These are phyloP conservation scores for Scomber scombrus DNA, from an alignment of 2,113 vertebrate genomes.

Conservation along the genomic window DNA sequence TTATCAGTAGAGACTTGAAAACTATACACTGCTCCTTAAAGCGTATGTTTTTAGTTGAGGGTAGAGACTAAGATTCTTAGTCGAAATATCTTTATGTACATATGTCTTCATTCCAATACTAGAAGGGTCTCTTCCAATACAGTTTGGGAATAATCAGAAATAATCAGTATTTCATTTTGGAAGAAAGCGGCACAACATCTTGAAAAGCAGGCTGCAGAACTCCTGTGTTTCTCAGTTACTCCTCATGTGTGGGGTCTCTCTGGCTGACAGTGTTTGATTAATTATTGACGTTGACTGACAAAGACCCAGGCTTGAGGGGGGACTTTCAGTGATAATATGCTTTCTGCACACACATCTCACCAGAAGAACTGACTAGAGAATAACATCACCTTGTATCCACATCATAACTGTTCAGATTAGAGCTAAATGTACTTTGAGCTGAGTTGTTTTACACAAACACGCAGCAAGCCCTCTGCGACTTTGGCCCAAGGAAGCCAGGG, in stretches of 20 bases:
- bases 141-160: neutral
- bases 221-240: constrained; percentile 34
- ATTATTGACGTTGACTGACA: constrained; percentile 63
- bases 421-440: constrained; percentile 39
- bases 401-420: constrained; percentile 23
- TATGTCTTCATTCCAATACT: neutral
- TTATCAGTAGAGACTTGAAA: neutral
- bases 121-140: neutral
- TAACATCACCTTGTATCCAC: constrained; percentile 1
- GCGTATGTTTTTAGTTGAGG: neutral
- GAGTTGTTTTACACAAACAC: constrained; percentile 30
- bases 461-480: constrained; percentile 6
- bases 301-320: constrained; percentile 17
- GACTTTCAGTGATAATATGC: constrained; percentile 11
- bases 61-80: neutral
- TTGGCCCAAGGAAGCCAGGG: constrained; percentile 19
- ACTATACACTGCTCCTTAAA: neutral
- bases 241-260: constrained; percentile 46
- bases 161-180: constrained; percentile 14
- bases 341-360: constrained; percentile 26
- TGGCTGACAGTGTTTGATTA: constrained; percentile 59
- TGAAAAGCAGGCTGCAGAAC: neutral
- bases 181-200: neutral
- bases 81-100: neutral
- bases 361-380: constrained; percentile 10